Percentiles rank a stretch among this genome's conserved stretches.
Conservation (phyloP, 30 jellyfish, hydroid and myxozoan genomes). For the Calvadosia cruxmelitensis region DNA sequence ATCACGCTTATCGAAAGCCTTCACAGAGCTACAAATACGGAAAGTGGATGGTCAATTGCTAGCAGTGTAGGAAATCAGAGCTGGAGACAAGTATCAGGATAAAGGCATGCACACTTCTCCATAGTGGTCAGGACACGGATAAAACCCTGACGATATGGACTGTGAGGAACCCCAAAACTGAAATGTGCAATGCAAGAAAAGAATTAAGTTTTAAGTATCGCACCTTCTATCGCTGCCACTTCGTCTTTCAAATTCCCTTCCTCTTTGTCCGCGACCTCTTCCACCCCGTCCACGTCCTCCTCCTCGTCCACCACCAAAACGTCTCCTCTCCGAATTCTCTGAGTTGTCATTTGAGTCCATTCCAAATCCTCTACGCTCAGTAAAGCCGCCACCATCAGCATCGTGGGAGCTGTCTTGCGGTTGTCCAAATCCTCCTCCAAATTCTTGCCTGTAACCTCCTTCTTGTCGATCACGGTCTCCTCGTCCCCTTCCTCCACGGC, state of each 20-base stretch:
- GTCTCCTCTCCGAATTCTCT: constrained; percentile 15
- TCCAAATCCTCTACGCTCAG: constrained; percentile 43
- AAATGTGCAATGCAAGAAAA: too few species aligned
- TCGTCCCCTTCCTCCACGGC: constrained; percentile 80
- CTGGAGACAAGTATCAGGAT: neutral
- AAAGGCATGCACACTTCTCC: too few species aligned
- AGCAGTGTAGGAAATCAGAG: neutral
- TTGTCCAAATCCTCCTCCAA: constrained; percentile 33
- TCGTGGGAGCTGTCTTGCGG: constrained; percentile 27
- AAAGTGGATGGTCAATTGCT: too few species aligned
- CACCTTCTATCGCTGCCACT: constrained; percentile 97
- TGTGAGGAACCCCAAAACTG: neutral
- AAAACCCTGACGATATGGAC: too few species aligned
- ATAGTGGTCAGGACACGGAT: neutral
- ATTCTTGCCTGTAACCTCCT: constrained; percentile 28
- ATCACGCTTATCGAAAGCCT: constrained; percentile 81
- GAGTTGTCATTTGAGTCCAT: neutral
- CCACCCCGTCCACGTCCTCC: constrained; percentile 83
- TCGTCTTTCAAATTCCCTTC: constrained; percentile 93
- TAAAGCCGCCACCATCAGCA: constrained; percentile 27
- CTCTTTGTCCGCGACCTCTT: constrained; percentile 75
- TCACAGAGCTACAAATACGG: constrained; percentile 90
- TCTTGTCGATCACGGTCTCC: constrained; percentile 67
- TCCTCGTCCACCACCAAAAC: constrained; percentile 24
- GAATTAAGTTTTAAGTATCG: too few species aligned